Conservation (phyloP, 1,140 invertebrate genomes). For the Heterodera carotae region DNA sequence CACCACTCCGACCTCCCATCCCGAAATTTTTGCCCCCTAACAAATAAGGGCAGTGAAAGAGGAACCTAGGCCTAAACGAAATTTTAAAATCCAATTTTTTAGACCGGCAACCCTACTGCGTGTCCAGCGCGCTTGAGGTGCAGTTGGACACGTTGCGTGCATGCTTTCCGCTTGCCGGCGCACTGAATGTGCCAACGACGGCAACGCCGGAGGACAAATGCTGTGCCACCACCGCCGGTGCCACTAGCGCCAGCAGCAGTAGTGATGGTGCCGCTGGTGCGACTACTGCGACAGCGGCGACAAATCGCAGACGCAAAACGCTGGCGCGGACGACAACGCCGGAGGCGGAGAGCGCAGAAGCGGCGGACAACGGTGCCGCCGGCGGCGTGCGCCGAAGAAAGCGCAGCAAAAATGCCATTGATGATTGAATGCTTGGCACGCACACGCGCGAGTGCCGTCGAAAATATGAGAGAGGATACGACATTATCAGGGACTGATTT, state of each 20-base stretch:
- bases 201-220: neutral
- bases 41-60: too few species aligned
- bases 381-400: neutral
- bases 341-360: neutral
- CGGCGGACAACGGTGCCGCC: neutral
- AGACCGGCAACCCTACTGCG: constrained; percentile 17
- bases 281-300: neutral
- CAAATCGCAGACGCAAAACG: neutral
- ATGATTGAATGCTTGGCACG: neutral
- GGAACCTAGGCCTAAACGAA: too few species aligned
- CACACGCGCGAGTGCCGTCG: too few species aligned
- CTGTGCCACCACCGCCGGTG: neutral
- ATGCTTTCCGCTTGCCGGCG: constrained; percentile 29
- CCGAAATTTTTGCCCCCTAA: too few species aligned
- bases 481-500: neutral
- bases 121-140: constrained; percentile 34
- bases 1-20: too few species aligned
- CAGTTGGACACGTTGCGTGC: constrained; percentile 16
- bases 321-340: neutral
- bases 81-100: neutral
- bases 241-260: neutral
- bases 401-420: neutral
- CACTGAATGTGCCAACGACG: neutral
- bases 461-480: neutral
- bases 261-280: neutral